Evolutionary conservation across 2,888 invertebrate species (phyloP).

Genomic region (Epinotia brunnichana): DNA sequence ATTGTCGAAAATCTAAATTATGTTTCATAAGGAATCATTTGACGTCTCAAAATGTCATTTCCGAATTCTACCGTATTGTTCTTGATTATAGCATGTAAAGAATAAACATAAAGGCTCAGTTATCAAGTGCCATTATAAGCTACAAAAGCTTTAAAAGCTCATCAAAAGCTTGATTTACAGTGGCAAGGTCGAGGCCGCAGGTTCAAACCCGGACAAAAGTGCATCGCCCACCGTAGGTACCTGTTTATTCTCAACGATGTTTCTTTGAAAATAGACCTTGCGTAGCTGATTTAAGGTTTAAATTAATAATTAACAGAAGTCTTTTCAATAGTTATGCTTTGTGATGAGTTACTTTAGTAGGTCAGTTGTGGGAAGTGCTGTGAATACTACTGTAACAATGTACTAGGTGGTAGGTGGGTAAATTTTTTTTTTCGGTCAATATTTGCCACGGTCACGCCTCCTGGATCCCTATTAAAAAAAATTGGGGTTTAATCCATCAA

Average conservation of each 20-base stretch:
- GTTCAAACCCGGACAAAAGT: conserved; percentile 2
- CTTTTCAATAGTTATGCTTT: conserved; percentile 6
- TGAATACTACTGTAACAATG: neutral
- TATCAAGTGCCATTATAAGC: neutral
- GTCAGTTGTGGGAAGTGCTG: conserved; percentile 2
- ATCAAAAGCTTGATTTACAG: conserved; percentile 11
- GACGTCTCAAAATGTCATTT: neutral
- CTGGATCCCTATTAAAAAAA: too few relatives aligned
- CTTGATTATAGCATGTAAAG: too few relatives aligned
- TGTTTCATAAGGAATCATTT: neutral
- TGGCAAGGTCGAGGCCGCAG: conserved; percentile 21
- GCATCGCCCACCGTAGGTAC: conserved; percentile 14
- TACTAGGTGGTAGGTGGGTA: neutral
- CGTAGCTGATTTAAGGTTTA: neutral
- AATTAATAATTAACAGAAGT: neutral
- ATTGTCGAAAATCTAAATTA: too few relatives aligned
- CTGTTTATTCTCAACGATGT: neutral
- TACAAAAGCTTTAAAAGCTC: neutral
- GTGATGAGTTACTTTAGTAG: conserved; percentile 3
- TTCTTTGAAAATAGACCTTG: neutral
- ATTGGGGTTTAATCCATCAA: too few relatives aligned
- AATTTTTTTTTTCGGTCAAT: too few relatives aligned
- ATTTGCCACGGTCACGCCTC: too few relatives aligned
- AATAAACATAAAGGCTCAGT: neutral
- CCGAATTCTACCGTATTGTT: neutral